Conservation (phyloP, 2,888 invertebrate species). For the Drosophila buzzatii region DNA sequence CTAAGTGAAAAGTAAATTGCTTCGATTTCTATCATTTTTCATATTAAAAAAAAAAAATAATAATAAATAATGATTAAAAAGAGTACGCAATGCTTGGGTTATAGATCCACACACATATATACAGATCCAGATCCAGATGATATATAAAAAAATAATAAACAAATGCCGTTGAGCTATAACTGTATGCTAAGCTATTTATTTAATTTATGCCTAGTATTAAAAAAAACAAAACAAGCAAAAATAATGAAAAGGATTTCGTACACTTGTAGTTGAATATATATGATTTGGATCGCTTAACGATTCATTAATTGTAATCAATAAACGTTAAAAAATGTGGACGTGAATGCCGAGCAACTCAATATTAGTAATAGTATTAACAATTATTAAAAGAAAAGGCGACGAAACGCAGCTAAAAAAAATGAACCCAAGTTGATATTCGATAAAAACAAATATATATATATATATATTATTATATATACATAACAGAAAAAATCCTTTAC, state of each 20-base stretch:
- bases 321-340: slow-evolving; percentile 47
- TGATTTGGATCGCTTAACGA: slow-evolving; percentile 67
- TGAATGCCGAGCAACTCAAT: slow-evolving; percentile 77
- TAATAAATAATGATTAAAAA: not conserved
- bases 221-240: slow-evolving; percentile 43
- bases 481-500: slow-evolving; percentile 57
- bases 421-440: slow-evolving; percentile 66
- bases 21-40: slow-evolving; percentile 58
- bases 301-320: slow-evolving; percentile 69
- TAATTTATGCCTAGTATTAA: slow-evolving; percentile 78
- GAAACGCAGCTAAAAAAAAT: slow-evolving; percentile 26
- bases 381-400: slow-evolving; percentile 41
- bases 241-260: slow-evolving; percentile 49
- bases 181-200: slow-evolving; percentile 77
- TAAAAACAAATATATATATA: slow-evolving; percentile 20
- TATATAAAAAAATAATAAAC: slow-evolving; percentile 59
- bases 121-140: slow-evolving; percentile 49
- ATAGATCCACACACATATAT: slow-evolving; percentile 28
- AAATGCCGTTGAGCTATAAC: slow-evolving; percentile 67
- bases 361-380: slow-evolving; percentile 74
- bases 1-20: slow-evolving; percentile 57
- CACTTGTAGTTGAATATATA: slow-evolving; percentile 65
- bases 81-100: slow-evolving; percentile 58
- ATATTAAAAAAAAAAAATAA: slow-evolving; percentile 18
- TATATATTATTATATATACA: slow-evolving; percentile 35